phyloP scores from a whole-genome alignment of 2,888 invertebrate genomes.

The Ellobium chinense region DNA sequence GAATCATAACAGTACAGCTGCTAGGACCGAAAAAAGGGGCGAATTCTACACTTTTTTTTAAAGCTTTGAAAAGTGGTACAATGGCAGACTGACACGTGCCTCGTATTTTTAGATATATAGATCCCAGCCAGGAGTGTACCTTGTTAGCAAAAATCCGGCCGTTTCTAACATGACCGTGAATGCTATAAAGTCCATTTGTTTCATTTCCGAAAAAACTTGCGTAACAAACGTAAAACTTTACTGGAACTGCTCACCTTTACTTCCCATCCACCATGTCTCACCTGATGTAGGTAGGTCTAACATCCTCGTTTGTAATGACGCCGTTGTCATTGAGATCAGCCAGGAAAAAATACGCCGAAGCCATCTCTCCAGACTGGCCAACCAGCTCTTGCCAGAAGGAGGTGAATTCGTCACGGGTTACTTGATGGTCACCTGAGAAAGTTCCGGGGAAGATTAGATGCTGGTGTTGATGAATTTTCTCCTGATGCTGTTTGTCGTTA shows the following conservation, averaged over 20 bases:
- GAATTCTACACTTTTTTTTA: too few relatives aligned
- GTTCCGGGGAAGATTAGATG: not conserved
- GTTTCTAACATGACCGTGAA: too few relatives aligned
- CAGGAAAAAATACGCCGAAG: conserved; percentile 64
- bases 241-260: too few relatives aligned
- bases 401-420: conserved; percentile 62
- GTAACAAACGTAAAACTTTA: not conserved
- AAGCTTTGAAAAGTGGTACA: too few relatives aligned
- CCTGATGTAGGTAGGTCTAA: conserved; percentile 53
- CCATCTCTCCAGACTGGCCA: conserved; percentile 56
- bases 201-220: too few relatives aligned
- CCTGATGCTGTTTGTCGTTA: too few relatives aligned
- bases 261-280: not conserved
- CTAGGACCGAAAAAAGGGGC: too few relatives aligned
- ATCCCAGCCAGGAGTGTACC: too few relatives aligned
- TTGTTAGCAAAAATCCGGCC: too few relatives aligned
- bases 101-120: too few relatives aligned
- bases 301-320: conserved; percentile 59
- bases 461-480: not conserved
- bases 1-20: too few relatives aligned
- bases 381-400: conserved; percentile 59
- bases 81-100: too few relatives aligned
- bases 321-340: conserved; percentile 64
- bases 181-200: not conserved
- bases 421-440: conserved; percentile 58